A percentile compares a stretch with the other conserved stretches of the same genome.
These are phyloP conservation scores for Rhadinocentrus ornatus DNA, from an alignment of 2,797 vertebrate genomes.

Conservation along the genomic window DNA sequence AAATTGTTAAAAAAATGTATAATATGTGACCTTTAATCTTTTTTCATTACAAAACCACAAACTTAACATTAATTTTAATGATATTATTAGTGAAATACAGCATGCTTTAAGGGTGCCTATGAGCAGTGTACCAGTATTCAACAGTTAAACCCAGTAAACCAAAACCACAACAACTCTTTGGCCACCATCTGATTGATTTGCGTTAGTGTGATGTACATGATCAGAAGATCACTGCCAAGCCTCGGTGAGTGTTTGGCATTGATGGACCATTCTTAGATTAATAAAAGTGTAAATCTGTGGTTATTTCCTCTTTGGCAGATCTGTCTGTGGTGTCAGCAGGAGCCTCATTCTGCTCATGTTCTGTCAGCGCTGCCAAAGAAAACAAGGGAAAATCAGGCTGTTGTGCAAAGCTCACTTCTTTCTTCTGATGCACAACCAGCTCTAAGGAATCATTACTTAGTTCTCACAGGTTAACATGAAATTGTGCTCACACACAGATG, in stretches of 20 bases:
- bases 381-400: constrained; percentile 34
- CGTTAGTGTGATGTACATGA: constrained; percentile 27
- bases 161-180: constrained; percentile 43
- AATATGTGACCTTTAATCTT: no score
- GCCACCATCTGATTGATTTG: constrained; percentile 24
- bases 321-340: constrained; percentile 44
- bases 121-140: neutral
- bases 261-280: constrained; percentile 31
- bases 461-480: constrained; percentile 24
- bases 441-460: constrained; percentile 34
- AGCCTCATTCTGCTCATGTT: constrained; percentile 42
- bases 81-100: neutral
- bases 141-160: constrained; percentile 30
- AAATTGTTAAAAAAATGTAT: no score
- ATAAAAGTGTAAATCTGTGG: constrained; percentile 53
- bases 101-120: neutral
- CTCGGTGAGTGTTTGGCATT: constrained; percentile 43
- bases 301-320: constrained; percentile 60
- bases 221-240: constrained; percentile 30
- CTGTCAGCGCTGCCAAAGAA: constrained; percentile 47
- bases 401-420: constrained; percentile 36
- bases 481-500: constrained; percentile 5
- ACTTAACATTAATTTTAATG: neutral
- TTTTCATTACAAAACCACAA: neutral
- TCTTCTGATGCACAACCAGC: constrained; percentile 47